Evolutionary conservation across 2,888 invertebrate genomes (phyloP), one percentile per base, ranked within the genome.

Genomic region (Agrilus mali): DNA sequence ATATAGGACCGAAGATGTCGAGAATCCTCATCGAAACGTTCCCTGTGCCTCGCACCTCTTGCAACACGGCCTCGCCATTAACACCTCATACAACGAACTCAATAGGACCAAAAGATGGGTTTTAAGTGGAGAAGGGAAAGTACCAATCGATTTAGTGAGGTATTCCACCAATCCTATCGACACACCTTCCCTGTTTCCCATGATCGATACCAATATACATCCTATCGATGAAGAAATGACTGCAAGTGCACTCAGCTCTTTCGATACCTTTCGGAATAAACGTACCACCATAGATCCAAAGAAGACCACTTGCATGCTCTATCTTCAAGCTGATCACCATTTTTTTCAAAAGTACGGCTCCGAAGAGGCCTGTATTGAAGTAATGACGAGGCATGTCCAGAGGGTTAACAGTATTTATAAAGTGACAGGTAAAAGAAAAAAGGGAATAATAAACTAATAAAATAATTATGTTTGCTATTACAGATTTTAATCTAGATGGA

Each of bases 261-360:
- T 66, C 7, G 75, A 74, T 41, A 72, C 75, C 48, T 72, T 74
- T 31, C 66, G 77, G 39, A 77, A 75, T 56, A 80, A 78, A 59
- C 69, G 81, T 49, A 82, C 81, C 7, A 80, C 80, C 2, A 76
- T 86, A 36, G 86, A 86, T 66, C 87, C 88, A 20, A 79, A 82
- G 55, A 93, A 93, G 66, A 92, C 88, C 33, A 93, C 94, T 0
- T 96, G 96, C 61, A 86, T 93, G 77, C 74, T 96, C 44, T 95
- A 93, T 65, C 73, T 98, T 57, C 94, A 96, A 68, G 95, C 97
- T 4, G 90, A 92, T 69, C 95, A 96, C 67, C 84, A 93, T 68
- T 90, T 98, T 68, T 97, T 86, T 69, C 84, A 92, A 61, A 83
- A 92, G 68, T 90, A 95, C 69, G 90, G 89, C 43, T 85, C 88